Evolutionary conservation across 2,797 vertebrate species (phyloP).

Genomic region (Nannoperca obscura): DNA sequence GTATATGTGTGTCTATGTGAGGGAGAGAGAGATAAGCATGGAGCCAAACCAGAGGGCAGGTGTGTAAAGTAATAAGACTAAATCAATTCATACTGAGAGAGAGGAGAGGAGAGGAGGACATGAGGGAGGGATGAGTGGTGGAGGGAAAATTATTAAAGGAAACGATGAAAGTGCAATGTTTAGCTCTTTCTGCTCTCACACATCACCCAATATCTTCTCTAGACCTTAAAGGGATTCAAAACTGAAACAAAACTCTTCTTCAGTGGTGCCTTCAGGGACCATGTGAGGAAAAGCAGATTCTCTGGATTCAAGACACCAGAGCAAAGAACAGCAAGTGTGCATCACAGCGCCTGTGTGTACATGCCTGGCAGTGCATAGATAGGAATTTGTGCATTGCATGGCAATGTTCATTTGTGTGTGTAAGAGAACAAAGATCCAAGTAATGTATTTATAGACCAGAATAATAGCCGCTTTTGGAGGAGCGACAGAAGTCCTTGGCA

Average conservation of each 20-base stretch:
- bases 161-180: constrained; percentile 67
- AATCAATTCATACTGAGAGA: constrained; percentile 76
- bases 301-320: constrained; percentile 50
- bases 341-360: constrained; percentile 15
- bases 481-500: constrained; percentile 66
- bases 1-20: constrained; percentile 53
- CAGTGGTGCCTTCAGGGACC: constrained; percentile 55
- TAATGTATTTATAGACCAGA: constrained; percentile 77
- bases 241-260: constrained; percentile 65
- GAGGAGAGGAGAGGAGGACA: constrained; percentile 34
- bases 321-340: constrained; percentile 29
- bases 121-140: constrained; percentile 53
- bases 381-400: constrained; percentile 27
- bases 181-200: constrained; percentile 56
- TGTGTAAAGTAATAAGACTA: constrained; percentile 77
- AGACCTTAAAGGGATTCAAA: constrained; percentile 62
- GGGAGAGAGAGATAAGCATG: constrained; percentile 60
- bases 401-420: constrained; percentile 38
- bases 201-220: constrained; percentile 49
- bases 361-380: constrained; percentile 29
- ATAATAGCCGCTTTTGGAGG: constrained; percentile 60
- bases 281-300: constrained; percentile 32
- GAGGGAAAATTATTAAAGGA: constrained; percentile 68
- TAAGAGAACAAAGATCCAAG: constrained; percentile 58
- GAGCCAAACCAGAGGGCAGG: constrained; percentile 74